Evolutionary conservation across 64 coral and sea anemone genomes (phyloP).

Genomic region (Cladopsammia gracilis): DNA sequence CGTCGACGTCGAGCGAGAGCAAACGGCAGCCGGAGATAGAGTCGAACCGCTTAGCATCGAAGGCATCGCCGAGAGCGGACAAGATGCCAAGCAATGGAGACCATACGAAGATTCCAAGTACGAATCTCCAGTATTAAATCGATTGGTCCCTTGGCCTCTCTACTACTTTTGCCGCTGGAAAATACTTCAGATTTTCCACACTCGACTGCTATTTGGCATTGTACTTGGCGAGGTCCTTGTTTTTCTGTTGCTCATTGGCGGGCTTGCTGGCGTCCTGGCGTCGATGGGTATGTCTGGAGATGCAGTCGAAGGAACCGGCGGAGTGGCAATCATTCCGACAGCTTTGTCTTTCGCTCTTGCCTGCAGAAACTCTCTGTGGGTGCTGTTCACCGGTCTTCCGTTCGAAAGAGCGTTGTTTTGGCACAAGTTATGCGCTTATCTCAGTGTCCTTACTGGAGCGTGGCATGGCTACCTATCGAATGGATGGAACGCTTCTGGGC

Average conservation of each 20-base stretch:
- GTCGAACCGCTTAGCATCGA: background rate
- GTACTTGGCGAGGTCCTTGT: constrained; percentile 81
- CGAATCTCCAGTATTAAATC: constrained; percentile 76
- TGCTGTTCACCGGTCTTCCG: constrained; percentile 73
- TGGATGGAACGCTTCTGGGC: constrained; percentile 54
- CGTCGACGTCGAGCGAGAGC: background rate
- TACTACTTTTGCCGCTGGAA: constrained; percentile 81
- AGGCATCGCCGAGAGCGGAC: background rate
- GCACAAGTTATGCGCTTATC: constrained; percentile 78
- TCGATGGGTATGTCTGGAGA: constrained; percentile 19
- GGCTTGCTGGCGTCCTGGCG: constrained; percentile 51
- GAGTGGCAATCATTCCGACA: constrained; percentile 42
- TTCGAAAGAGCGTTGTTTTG: constrained; percentile 79
- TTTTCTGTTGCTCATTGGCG: constrained; percentile 69
- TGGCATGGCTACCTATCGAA: constrained; percentile 81
- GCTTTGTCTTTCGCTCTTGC: constrained; percentile 76
- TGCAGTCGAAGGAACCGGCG: constrained; percentile 52
- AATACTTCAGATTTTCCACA: constrained; percentile 69
- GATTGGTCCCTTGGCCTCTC: constrained; percentile 66
- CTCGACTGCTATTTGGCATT: constrained; percentile 78
- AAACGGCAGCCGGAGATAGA: background rate
- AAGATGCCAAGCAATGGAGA: constrained; percentile 40
- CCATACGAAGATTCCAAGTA: constrained; percentile 79
- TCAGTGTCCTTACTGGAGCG: constrained; percentile 59
- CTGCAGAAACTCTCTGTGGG: constrained; percentile 77